phyloP scores from a whole-genome alignment of 2,113 vertebrate genomes.

The Poeciliopsis turrubarensis region DNA sequence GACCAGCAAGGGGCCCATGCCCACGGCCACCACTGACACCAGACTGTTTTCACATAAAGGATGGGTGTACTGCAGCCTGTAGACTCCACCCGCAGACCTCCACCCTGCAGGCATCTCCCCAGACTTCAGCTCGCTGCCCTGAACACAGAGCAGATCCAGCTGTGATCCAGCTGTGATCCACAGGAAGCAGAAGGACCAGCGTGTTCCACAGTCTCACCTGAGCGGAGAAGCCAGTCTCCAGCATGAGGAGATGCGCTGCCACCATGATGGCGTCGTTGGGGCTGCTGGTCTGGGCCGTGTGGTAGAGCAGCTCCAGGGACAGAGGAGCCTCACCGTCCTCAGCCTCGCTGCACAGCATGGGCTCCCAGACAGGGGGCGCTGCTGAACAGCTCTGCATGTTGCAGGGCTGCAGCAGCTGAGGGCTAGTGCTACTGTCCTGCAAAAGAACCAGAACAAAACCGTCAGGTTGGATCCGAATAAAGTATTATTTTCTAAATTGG shows the following conservation, averaged over 20 bases:
- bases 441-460: constrained; percentile 1
- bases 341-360: constrained; percentile 92
- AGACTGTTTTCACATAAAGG: constrained; percentile 85
- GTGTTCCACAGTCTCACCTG: constrained; percentile 78
- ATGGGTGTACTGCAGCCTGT: constrained; percentile 87
- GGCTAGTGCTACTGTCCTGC: neutral
- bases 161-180: neutral
- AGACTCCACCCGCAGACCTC: constrained; percentile 79
- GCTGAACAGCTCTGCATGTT: constrained; percentile 67
- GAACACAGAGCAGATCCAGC: neutral
- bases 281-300: constrained; percentile 73
- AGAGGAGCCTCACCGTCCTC: constrained; percentile 86
- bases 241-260: constrained; percentile 87
- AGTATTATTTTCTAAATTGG: neutral
- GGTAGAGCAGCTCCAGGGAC: constrained; percentile 86
- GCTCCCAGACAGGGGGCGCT: constrained; percentile 76
- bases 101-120: constrained; percentile 88
- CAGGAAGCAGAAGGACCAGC: neutral
- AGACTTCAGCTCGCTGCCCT: constrained; percentile 63
- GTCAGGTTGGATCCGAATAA: neutral
- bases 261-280: constrained; percentile 86
- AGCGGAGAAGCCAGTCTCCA: constrained; percentile 89
- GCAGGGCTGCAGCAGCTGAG: neutral
- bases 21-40: constrained; percentile 84
- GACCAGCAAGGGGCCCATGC: constrained; percentile 85